A percentile compares a stretch with the other conserved stretches of the same genome.
These are phyloP conservation scores for Chelmon rostratus DNA, from an alignment of 2,797 vertebrate genomes.

Conservation along the genomic window DNA sequence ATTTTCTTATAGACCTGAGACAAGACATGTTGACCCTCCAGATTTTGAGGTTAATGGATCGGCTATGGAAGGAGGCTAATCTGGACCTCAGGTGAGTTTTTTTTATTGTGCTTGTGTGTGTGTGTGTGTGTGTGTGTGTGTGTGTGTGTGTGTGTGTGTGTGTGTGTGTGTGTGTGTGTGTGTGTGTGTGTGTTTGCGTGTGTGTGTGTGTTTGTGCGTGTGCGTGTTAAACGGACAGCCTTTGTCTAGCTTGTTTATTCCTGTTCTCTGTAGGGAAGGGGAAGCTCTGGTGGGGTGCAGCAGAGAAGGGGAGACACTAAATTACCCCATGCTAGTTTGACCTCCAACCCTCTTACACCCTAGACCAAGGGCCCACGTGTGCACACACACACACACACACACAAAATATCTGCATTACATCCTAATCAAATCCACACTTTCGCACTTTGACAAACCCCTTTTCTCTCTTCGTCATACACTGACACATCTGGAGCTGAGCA, in stretches of 20 bases:
- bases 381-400: slow-evolving; percentile 9
- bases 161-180: neutral
- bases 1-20: slow-evolving; percentile 87
- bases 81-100: slow-evolving; percentile 93
- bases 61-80: slow-evolving; percentile 97
- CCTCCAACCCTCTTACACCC: slow-evolving; percentile 69
- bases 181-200: neutral
- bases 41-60: slow-evolving; percentile 95
- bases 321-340: slow-evolving; percentile 80
- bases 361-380: too few species aligned
- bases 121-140: neutral
- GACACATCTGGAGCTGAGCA: slow-evolving; percentile 76
- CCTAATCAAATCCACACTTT: slow-evolving; percentile 70
- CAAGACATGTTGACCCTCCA: slow-evolving; percentile 98
- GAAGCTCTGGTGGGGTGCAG: slow-evolving; percentile 81
- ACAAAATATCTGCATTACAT: slow-evolving; percentile 37
- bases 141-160: neutral
- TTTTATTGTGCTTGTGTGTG: neutral
- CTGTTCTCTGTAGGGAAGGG: slow-evolving; percentile 85
- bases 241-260: slow-evolving; percentile 84
- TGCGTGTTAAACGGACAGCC: neutral
- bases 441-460: slow-evolving; percentile 21
- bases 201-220: too few species aligned
- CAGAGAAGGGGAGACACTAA: slow-evolving; percentile 57
- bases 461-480: slow-evolving; percentile 31